Conservation (phyloP, 2,888 invertebrate species). For the Lasioglossum marginatum region DNA sequence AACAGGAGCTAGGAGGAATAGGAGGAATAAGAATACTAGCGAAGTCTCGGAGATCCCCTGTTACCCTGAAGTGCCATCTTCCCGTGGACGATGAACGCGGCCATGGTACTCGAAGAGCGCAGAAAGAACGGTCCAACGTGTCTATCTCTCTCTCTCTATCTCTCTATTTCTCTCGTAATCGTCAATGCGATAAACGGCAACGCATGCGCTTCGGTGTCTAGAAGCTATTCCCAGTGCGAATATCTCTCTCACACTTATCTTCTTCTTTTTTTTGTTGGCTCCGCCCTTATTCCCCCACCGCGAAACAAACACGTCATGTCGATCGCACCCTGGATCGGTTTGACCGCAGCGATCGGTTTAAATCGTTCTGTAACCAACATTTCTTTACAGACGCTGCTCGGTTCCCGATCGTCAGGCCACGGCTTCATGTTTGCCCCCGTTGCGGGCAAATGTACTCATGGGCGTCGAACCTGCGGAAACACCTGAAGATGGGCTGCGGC, state of each 20-base stretch:
- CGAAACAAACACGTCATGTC: background rate
- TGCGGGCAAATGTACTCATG: constrained; percentile 84
- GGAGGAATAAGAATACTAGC: no score
- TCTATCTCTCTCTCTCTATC: no score
- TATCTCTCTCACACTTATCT: background rate
- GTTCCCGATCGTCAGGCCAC: constrained; percentile 83
- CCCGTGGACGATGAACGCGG: background rate
- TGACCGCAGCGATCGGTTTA: constrained; percentile 35
- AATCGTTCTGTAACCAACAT: constrained; percentile 58
- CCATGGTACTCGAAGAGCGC: constrained; percentile 52
- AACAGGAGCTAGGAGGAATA: no score
- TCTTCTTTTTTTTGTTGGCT: background rate
- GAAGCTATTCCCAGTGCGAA: constrained; percentile 49
- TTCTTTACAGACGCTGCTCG: constrained; percentile 81
- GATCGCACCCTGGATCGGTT: constrained; percentile 2
- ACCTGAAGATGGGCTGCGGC: constrained; percentile 84
- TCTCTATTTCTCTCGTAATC: background rate
- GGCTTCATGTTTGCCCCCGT: constrained; percentile 82
- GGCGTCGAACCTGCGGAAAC: constrained; percentile 83
- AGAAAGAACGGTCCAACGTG: constrained; percentile 4
- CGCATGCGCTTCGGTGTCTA: constrained; percentile 80
- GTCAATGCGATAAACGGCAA: constrained; percentile 54
- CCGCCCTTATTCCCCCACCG: background rate
- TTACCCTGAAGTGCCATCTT: no score
- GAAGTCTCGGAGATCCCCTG: no score